Conservation (phyloP, 2,113 vertebrate species). For the Rhegmatorhina hoffmannsi region DNA sequence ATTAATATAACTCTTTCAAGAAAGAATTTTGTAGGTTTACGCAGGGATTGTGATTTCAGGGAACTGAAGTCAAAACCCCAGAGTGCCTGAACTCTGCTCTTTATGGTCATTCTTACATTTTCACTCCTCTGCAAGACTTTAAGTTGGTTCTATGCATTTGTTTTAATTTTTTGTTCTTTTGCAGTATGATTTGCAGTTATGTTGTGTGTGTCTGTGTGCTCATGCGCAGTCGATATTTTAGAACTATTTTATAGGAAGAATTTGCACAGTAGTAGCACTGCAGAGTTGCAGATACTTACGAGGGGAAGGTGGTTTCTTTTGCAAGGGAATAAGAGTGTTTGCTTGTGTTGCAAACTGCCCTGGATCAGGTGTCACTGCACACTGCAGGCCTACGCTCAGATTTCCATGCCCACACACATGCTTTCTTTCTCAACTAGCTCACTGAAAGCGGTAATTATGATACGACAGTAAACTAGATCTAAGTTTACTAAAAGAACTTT, state of each 20-base stretch:
- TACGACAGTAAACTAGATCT: not conserved
- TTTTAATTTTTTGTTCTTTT: not conserved
- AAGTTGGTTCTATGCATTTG: not conserved
- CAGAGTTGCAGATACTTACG: not conserved
- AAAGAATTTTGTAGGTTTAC: not conserved
- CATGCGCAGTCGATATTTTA: not conserved
- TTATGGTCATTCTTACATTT: not conserved
- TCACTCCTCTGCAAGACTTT: not conserved
- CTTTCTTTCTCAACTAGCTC: not conserved
- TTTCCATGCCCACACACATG: not conserved
- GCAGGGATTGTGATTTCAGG: not conserved
- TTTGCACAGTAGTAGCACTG: not conserved
- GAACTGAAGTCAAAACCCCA: not conserved
- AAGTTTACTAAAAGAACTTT: not conserved
- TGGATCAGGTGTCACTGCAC: slow-evolving; percentile 24
- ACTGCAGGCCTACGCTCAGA: not conserved
- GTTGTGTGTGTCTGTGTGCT: not conserved
- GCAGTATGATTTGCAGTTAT: not conserved
- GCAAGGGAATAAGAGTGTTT: not conserved
- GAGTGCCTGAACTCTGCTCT: not conserved
- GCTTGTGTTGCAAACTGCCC: not conserved
- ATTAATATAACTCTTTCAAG: not conserved
- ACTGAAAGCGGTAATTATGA: not conserved
- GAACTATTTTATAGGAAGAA: not conserved
- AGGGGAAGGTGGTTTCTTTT: not conserved